These are phyloP conservation scores for Myiagra hebetior DNA, from an alignment of 2,113 vertebrate species.

Conservation along the genomic window DNA sequence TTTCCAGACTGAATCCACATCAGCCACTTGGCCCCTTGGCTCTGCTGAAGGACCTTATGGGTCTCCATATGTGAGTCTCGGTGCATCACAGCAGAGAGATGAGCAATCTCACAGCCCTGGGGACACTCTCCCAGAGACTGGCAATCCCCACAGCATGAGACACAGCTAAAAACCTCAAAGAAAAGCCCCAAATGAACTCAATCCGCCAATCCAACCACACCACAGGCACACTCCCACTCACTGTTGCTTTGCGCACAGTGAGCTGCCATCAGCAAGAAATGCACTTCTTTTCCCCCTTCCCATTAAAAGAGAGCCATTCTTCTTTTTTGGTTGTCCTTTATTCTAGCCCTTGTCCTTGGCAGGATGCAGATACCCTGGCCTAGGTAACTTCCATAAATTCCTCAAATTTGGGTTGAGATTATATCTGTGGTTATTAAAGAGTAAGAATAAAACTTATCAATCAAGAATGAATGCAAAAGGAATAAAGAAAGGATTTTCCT, in stretches of 20 bases:
- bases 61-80: not conserved
- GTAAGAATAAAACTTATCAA: slow-evolving; percentile 47
- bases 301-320: not conserved
- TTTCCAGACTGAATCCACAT: not conserved
- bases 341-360: not conserved
- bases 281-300: not conserved
- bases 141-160: not conserved
- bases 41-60: not conserved
- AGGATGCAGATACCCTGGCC: not conserved
- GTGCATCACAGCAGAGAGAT: not conserved
- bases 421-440: slow-evolving; percentile 29
- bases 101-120: not conserved
- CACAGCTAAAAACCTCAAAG: not conserved
- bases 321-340: not conserved
- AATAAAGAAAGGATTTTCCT: slow-evolving; percentile 61
- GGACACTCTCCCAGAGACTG: not conserved
- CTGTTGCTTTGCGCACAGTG: accelerated
- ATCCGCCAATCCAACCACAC: not conserved
- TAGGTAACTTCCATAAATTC: not conserved
- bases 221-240: not conserved
- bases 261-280: not conserved
- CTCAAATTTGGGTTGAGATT: slow-evolving; percentile 6
- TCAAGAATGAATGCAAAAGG: not conserved
- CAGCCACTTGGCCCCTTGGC: not conserved
- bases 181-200: not conserved